Percentiles rank a stretch among this genome's conserved stretches.
These are phyloP conservation scores for Hydrotaea cyrtoneurina DNA, from an alignment of 2,888 invertebrate genomes.

Conservation along the genomic window DNA sequence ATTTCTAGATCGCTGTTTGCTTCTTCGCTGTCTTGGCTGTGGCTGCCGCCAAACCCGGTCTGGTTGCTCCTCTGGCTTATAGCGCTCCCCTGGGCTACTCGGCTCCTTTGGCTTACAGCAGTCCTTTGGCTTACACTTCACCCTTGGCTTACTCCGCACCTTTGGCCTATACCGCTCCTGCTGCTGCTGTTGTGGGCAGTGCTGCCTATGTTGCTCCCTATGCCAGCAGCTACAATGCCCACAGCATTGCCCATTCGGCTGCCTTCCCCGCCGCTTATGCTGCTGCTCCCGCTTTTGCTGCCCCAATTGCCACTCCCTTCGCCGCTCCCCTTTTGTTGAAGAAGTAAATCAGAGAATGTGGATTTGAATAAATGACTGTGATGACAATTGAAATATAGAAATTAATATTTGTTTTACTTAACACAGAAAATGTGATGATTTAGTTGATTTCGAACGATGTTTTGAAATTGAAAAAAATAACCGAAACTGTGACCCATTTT, in stretches of 20 bases:
- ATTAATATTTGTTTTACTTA: not conserved
- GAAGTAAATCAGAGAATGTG: conserved; percentile 20
- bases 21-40: conserved; percentile 75
- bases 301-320: conserved; percentile 54
- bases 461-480: too few species aligned
- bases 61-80: conserved; percentile 53
- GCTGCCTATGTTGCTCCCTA: conserved; percentile 76
- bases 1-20: conserved; percentile 72
- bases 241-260: conserved; percentile 74
- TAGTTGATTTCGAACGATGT: too few species aligned
- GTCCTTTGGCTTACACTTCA: conserved; percentile 27
- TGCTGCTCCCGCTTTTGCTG: conserved; percentile 58
- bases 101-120: conserved; percentile 59
- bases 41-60: conserved; percentile 71
- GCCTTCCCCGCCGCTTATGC: conserved; percentile 67
- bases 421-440: not conserved
- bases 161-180: conserved; percentile 74
- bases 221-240: conserved; percentile 75
- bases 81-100: conserved; percentile 42
- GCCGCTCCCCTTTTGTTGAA: conserved; percentile 57
- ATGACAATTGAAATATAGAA: not conserved
- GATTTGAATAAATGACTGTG: not conserved
- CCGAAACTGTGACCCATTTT: too few species aligned
- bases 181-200: conserved; percentile 74
- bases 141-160: conserved; percentile 74